Percentiles rank a stretch among this genome's conserved stretches.
phyloP scores from a whole-genome alignment of 2,113 vertebrate species.

The Poicephalus gulielmi region DNA sequence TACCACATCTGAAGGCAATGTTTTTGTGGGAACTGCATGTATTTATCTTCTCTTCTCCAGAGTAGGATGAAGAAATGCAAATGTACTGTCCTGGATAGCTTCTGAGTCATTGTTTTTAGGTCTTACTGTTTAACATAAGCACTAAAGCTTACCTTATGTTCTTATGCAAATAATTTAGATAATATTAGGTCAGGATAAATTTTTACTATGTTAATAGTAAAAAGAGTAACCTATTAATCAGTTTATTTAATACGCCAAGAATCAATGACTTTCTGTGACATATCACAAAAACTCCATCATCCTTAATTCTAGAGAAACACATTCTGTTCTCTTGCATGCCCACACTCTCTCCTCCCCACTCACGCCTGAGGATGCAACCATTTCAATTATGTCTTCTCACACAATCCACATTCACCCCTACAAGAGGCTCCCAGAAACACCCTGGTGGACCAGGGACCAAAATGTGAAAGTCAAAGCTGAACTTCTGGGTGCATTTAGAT shows the following conservation, averaged over 20 bases:
- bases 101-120: neutral
- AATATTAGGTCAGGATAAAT: neutral
- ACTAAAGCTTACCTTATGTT: neutral
- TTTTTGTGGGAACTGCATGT: neutral
- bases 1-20: conserved; percentile 28
- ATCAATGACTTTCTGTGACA: neutral
- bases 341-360: neutral
- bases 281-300: neutral
- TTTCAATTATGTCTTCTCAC: neutral
- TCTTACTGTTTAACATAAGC: neutral
- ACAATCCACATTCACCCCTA: neutral
- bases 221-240: neutral
- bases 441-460: accelerated
- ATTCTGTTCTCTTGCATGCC: neutral
- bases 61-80: neutral
- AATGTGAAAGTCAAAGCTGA: neutral
- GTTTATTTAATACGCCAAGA: neutral
- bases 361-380: neutral
- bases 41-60: neutral
- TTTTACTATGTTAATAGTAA: neutral
- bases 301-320: neutral
- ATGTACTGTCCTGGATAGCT: neutral
- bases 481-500: neutral
- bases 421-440: neutral
- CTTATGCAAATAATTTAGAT: neutral